Evolutionary conservation across 2,888 invertebrate species (phyloP).

Genomic region (Cephus pygmeus): DNA sequence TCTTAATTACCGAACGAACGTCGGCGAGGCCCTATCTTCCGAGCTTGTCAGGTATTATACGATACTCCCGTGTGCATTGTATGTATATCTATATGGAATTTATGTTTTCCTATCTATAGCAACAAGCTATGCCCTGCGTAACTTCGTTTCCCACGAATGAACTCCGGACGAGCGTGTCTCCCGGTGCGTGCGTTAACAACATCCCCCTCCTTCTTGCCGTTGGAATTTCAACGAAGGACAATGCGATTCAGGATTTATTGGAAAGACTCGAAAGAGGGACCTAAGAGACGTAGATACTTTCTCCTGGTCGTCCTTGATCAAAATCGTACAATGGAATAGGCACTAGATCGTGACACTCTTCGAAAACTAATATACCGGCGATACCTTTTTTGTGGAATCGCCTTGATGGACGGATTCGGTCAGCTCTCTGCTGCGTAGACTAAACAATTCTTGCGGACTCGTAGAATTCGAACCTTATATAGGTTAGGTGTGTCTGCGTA

Average conservation of each 20-base stretch:
- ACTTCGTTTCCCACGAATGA: background rate
- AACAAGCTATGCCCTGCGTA: background rate
- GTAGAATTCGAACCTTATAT: background rate
- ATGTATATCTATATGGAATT: background rate
- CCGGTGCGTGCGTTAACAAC: background rate
- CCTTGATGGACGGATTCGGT: background rate
- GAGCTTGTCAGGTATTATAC: background rate
- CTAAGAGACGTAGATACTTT: background rate
- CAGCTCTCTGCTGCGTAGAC: background rate
- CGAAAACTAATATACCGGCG: background rate
- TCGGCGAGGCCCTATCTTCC: background rate
- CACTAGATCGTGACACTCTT: background rate
- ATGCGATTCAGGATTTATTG: background rate
- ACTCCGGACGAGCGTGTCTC: background rate
- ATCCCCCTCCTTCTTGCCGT: background rate
- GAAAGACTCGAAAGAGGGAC: background rate
- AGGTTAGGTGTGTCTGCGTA: background rate
- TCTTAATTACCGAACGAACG: constrained; percentile 27
- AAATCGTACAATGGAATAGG: background rate
- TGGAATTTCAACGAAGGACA: background rate
- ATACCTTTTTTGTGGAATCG: background rate
- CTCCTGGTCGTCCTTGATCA: background rate
- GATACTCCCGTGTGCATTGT: background rate
- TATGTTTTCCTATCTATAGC: background rate
- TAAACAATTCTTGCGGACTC: background rate